Percentiles rank a stretch among this genome's conserved stretches.
These are phyloP conservation scores for Neoscelio sp. DNA, from an alignment of 2,888 invertebrate genomes.

Conservation along the genomic window DNA sequence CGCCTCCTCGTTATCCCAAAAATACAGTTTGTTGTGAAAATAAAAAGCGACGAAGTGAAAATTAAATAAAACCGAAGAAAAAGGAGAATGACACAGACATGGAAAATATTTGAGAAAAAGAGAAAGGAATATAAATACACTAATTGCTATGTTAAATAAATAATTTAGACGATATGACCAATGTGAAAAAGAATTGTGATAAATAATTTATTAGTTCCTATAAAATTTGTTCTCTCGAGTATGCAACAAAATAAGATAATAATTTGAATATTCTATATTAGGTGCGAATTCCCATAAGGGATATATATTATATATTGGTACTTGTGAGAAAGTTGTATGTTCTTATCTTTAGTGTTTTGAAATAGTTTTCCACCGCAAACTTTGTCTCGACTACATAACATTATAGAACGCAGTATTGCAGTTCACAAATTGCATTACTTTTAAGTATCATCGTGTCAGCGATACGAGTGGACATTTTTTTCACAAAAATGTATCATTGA, in stretches of 20 bases:
- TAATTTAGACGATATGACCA: too few relatives aligned
- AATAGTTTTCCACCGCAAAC: slow-evolving; percentile 27
- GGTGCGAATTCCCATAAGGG: too few relatives aligned
- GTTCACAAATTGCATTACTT: slow-evolving; percentile 25
- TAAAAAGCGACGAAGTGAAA: too few relatives aligned
- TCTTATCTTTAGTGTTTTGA: slow-evolving; percentile 14
- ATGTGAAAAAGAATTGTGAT: too few relatives aligned
- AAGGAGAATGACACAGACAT: background rate
- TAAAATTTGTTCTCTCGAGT: too few relatives aligned
- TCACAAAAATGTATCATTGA: too few relatives aligned
- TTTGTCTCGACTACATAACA: slow-evolving; percentile 10
- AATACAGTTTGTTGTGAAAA: too few relatives aligned
- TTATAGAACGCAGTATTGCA: slow-evolving; percentile 21
- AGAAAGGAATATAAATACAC: too few relatives aligned
- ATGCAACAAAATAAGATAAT: background rate
- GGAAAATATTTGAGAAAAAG: background rate
- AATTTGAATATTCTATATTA: background rate
- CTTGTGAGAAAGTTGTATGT: slow-evolving; percentile 20
- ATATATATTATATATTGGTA: slow-evolving; percentile 9
- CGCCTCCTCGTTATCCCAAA: too few relatives aligned
- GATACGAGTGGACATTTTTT: slow-evolving; percentile 14
- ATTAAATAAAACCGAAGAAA: slow-evolving; percentile 7
- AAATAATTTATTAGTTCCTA: too few relatives aligned
- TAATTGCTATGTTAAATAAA: too few relatives aligned
- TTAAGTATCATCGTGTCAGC: slow-evolving; percentile 8